phyloP scores from a whole-genome alignment of 2,113 vertebrate species.

The Paralichthys olivaceus region DNA sequence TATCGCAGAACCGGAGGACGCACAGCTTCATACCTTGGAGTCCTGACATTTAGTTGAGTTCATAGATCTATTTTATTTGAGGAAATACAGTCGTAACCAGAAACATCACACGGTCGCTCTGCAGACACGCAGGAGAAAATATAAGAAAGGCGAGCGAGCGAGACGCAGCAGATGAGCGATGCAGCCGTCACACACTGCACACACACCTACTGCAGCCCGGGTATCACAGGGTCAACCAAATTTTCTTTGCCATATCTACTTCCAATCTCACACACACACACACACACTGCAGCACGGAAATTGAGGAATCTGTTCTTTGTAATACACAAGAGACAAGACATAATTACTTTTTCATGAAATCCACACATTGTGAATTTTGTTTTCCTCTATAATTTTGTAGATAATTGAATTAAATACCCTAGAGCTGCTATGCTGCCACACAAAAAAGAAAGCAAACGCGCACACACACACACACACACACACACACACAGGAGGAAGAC shows the following conservation, averaged over 20 bases:
- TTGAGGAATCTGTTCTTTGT: constrained; percentile 55
- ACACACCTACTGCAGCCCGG: too few relatives aligned
- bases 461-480: not conserved
- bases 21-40: too few relatives aligned
- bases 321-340: constrained; percentile 55
- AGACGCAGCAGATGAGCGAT: too few relatives aligned
- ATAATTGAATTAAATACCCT: constrained; percentile 70
- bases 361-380: constrained; percentile 66
- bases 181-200: too few relatives aligned
- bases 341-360: constrained; percentile 71
- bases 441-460: not conserved
- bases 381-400: constrained; percentile 63
- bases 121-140: too few relatives aligned
- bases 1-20: too few relatives aligned
- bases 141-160: too few relatives aligned
- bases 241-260: constrained; percentile 20
- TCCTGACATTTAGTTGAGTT: too few relatives aligned
- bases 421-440: constrained; percentile 33
- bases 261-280: constrained; percentile 22
- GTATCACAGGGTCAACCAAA: constrained; percentile 33
- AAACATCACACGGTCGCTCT: too few relatives aligned
- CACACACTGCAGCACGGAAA: constrained; percentile 12
- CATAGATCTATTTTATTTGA: too few relatives aligned
- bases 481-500: constrained; percentile 20
- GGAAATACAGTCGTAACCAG: too few relatives aligned